Evolutionary conservation across 1,140 invertebrate genomes (phyloP), one percentile per base, ranked within the genome.

Genomic region (Contarinia nasturtii): DNA sequence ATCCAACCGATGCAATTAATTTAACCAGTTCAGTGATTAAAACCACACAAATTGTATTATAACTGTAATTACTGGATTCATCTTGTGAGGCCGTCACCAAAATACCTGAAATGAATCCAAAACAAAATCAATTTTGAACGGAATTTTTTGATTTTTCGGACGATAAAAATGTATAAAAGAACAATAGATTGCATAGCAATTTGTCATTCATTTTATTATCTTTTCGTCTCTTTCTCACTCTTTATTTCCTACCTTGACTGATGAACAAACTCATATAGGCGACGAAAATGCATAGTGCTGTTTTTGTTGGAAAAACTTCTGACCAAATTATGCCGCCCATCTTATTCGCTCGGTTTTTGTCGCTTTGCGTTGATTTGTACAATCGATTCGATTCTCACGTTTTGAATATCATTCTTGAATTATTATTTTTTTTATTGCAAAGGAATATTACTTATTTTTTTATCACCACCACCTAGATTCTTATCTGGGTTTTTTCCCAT

Each of bases 41-140:
- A 20, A 95, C 89, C 20, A 89, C 88, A 19, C 82, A 80, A 2
- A 86, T 77, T 21, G 83, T 86, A 59, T 90, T 91, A 56, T 93
- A 95, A 49, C 76, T 75, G 64, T 94, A 94, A 18, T 69, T 71
- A 54, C 85, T 81, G 57, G 80, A 76, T 44, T 74, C 70, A 50
- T 75, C 76, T 67, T 93, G 88, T 7, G 88, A 90, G 53, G 83
- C 83, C 43, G 82, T 93, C 15, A 94, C 84, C 52, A 94, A 75
- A 51, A 94, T 82, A 55, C 88, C 89, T 95, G 15, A 19, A 44
- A 22, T n/a, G 36, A 14, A 33, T 33, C 27, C 37, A 21, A 18
- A 33, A 43, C 38, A 19, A 21, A 48, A 45, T 22, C 33, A 27
- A 5, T 27, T 27, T 10, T 27, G 10, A 5, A 5, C 27, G 10